Evolutionary conservation across 2,888 invertebrate species (phyloP).

Genomic region (Ommatoiulus sabulosus): DNA sequence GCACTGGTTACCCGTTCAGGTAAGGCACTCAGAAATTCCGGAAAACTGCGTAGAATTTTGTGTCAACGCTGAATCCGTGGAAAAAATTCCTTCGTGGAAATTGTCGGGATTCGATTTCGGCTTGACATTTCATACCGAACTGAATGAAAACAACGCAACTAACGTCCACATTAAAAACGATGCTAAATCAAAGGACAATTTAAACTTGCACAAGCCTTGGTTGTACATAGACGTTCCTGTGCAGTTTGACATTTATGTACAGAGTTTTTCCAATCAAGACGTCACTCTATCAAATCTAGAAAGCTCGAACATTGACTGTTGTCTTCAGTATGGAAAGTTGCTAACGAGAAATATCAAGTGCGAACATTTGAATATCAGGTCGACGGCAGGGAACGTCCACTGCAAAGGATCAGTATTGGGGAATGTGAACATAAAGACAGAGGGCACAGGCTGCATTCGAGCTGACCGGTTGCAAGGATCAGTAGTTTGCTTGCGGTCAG

Average conservation of each 20-base stretch:
- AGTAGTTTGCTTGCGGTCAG: constrained; percentile 52
- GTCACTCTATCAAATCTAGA: background rate
- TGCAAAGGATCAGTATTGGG: constrained; percentile 46
- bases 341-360: constrained; percentile 26
- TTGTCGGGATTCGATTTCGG: background rate
- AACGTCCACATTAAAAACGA: background rate
- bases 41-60: background rate
- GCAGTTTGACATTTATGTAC: background rate
- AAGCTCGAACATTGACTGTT: background rate
- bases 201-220: background rate
- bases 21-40: background rate
- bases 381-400: constrained; percentile 1
- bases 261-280: background rate
- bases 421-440: constrained; percentile 40
- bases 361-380: background rate
- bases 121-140: background rate
- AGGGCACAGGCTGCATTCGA: background rate
- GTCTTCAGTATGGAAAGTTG: background rate
- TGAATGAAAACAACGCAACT: background rate
- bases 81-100: background rate
- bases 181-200: background rate
- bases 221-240: background rate
- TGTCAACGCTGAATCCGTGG: background rate
- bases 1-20: background rate
- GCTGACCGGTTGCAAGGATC: constrained; percentile 56